Evolutionary conservation across 2,113 vertebrate species (phyloP).

Genomic region (Dascyllus trimaculatus): DNA sequence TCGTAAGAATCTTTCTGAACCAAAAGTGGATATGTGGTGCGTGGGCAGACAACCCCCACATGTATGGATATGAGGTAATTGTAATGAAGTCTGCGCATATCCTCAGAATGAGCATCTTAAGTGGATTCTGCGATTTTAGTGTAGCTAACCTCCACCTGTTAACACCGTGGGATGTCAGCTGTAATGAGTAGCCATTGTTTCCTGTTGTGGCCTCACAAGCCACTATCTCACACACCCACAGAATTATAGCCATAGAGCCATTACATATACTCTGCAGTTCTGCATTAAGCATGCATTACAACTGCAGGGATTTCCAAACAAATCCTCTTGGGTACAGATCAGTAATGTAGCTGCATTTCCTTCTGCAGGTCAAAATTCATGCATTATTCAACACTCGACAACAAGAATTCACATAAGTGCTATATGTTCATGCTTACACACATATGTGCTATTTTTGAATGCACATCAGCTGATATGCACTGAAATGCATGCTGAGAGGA

Average conservation of each 20-base stretch:
- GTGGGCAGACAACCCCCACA: constrained; percentile 44
- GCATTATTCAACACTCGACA: constrained; percentile 4
- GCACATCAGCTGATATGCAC: not conserved
- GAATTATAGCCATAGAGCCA: not conserved
- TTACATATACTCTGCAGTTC: not conserved
- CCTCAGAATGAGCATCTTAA: constrained; percentile 29
- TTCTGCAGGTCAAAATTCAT: constrained; percentile 10
- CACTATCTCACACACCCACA: constrained; percentile 9
- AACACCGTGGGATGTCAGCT: constrained; percentile 37
- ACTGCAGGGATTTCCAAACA: constrained; percentile 26
- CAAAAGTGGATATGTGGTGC: constrained; percentile 55
- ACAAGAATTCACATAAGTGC: not conserved
- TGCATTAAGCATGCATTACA: constrained; percentile 13
- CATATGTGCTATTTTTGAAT: not conserved
- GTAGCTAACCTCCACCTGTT: constrained; percentile 53
- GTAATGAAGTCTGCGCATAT: constrained; percentile 17
- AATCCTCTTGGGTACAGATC: constrained; percentile 4
- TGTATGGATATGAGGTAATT: constrained; percentile 49
- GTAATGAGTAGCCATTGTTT: constrained; percentile 46
- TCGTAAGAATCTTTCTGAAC: constrained; percentile 34
- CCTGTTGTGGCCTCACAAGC: constrained; percentile 24
- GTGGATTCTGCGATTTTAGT: constrained; percentile 46
- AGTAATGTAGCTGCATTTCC: not conserved
- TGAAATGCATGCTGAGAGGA: not conserved
- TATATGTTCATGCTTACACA: not conserved